phyloP scores from a whole-genome alignment of 1,140 invertebrate genomes.

The Leptinotarsa lineolata region DNA sequence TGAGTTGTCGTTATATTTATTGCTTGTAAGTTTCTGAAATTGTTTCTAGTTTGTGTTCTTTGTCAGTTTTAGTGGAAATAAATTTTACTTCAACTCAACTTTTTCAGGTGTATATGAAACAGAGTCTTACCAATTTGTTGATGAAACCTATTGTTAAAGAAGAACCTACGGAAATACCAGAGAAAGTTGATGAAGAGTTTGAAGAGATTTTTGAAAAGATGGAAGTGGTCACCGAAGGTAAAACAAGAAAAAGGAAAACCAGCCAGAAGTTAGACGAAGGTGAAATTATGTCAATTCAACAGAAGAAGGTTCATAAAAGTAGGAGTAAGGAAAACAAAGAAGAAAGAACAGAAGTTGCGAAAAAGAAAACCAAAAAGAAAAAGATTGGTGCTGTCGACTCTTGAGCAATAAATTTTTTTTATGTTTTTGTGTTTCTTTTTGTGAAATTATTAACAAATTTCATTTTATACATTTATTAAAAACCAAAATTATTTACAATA shows the following conservation, averaged over 20 bases:
- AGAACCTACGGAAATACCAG: conserved; percentile 36
- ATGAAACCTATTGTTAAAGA: conserved; percentile 50
- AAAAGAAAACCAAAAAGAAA: conserved; percentile 10
- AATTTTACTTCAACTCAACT: neutral
- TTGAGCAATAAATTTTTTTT: neutral
- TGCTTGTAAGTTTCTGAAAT: too few species aligned
- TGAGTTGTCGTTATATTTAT: too few species aligned
- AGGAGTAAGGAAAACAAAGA: neutral
- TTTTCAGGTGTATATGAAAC: conserved; percentile 52
- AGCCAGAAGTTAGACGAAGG: neutral
- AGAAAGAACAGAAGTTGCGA: neutral
- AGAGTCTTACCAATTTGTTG: conserved; percentile 49
- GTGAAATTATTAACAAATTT: conserved; percentile 14
- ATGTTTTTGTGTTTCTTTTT: neutral
- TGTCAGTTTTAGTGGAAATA: too few species aligned
- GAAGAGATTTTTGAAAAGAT: conserved; percentile 53
- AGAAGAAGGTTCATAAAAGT: neutral
- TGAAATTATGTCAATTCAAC: neutral
- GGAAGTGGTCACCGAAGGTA: conserved; percentile 43
- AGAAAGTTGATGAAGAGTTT: conserved; percentile 48
- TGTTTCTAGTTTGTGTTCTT: too few species aligned
- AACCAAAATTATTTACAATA: conserved; percentile 40
- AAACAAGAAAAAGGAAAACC: conserved; percentile 26
- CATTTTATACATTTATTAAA: conserved; percentile 38
- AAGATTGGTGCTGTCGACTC: neutral